Conservation (phyloP, 37 sponge, comb jelly and placozoan genomes). For the Ianthella basta region DNA sequence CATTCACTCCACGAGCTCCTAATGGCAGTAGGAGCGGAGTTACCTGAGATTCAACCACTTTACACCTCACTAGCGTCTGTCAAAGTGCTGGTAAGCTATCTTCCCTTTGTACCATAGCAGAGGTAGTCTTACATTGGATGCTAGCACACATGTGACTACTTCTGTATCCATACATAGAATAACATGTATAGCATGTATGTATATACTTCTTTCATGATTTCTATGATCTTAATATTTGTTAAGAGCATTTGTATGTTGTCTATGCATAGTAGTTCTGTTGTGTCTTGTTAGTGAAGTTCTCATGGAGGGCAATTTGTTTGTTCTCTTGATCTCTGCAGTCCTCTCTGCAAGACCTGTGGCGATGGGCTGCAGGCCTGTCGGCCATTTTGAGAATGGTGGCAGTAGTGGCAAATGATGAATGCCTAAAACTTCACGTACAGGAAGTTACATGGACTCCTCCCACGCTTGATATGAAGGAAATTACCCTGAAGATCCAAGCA, state of each 20-base stretch:
- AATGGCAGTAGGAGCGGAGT: slow-evolving; percentile 7
- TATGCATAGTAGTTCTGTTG: too few relatives aligned
- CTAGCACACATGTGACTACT: too few relatives aligned
- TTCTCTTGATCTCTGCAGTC: background rate
- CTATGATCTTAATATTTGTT: too few relatives aligned
- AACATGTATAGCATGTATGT: too few relatives aligned
- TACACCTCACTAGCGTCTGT: background rate
- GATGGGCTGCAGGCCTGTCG: slow-evolving; percentile 16
- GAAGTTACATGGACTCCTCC: slow-evolving; percentile 9
- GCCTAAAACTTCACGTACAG: slow-evolving; percentile 2
- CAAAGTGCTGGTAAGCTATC: background rate
- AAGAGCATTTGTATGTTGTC: too few relatives aligned
- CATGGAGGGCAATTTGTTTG: too few relatives aligned
- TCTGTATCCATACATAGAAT: too few relatives aligned
- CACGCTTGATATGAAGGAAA: background rate
- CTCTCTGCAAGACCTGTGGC: slow-evolving; percentile 9
- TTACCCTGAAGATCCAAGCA: background rate
- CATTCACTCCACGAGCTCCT: background rate
- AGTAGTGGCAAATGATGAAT: slow-evolving; percentile 21
- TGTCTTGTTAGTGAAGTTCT: too few relatives aligned
- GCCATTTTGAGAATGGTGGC: slow-evolving; percentile 19
- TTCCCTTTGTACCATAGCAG: too few relatives aligned
- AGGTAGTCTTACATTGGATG: too few relatives aligned
- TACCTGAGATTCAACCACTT: slow-evolving; percentile 21
- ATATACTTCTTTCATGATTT: too few relatives aligned